Conservation (phyloP, 2,888 invertebrate genomes). For the Melanophora roralis region DNA sequence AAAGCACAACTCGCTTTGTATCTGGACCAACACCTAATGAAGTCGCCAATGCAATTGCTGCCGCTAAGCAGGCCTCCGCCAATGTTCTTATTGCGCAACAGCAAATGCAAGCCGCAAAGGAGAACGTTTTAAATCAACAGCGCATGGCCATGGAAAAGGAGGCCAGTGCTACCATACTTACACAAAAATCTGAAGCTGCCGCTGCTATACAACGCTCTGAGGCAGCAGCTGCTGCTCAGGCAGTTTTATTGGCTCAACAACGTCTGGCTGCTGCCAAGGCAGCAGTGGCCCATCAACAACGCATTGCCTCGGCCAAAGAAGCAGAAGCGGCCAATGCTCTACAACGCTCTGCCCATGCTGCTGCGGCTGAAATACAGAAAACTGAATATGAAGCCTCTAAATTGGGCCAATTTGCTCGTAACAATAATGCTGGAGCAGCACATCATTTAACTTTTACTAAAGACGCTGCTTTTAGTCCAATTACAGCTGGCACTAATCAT, state of each 20-base stretch:
- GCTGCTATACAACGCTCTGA: constrained; percentile 83
- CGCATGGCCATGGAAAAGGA: constrained; percentile 86
- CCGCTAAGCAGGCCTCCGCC: constrained; percentile 85
- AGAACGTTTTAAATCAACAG: constrained; percentile 84
- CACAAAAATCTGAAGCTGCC: constrained; percentile 82
- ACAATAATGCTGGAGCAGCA: constrained; percentile 79
- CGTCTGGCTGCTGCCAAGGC: constrained; percentile 84
- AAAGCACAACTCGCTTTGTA: constrained; percentile 47
- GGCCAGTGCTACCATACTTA: constrained; percentile 82
- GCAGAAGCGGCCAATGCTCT: constrained; percentile 85
- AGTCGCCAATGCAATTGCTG: constrained; percentile 84
- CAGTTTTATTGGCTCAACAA: constrained; percentile 83
- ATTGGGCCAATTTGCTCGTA: constrained; percentile 81
- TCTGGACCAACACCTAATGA: constrained; percentile 80
- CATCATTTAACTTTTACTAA: constrained; percentile 81
- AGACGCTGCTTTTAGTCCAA: constrained; percentile 79
- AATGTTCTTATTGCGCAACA: constrained; percentile 85
- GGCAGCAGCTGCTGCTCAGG: constrained; percentile 82
- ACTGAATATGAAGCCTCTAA: constrained; percentile 82
- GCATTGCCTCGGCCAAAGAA: constrained; percentile 84
- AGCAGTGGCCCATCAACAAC: constrained; percentile 84
- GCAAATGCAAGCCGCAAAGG: constrained; percentile 85
- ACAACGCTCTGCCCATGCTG: constrained; percentile 83
- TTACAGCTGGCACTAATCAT: constrained; percentile 74
- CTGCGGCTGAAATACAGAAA: constrained; percentile 84